These are phyloP conservation scores for Lepidochrysops patricia DNA, from an alignment of 2,888 invertebrate species.

Conservation along the genomic window DNA sequence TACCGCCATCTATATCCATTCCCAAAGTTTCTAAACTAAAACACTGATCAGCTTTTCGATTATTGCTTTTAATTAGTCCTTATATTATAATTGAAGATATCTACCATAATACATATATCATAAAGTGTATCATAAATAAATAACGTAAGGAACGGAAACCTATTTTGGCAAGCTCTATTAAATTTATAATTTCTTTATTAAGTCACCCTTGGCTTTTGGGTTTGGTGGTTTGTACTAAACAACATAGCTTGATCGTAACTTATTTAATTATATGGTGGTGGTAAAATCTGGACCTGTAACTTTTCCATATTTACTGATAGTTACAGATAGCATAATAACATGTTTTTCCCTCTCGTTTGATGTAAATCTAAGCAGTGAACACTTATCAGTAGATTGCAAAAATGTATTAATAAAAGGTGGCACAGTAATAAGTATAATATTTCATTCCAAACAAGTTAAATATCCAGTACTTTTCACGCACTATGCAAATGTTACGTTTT, in stretches of 20 bases:
- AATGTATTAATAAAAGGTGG: too few species aligned
- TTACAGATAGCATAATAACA: too few species aligned
- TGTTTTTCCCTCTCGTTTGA: too few species aligned
- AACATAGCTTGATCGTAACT: not conserved
- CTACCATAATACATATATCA: not conserved
- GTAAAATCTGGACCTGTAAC: too few species aligned
- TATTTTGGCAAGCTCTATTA: not conserved
- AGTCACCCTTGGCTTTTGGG: not conserved
- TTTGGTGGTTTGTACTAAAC: not conserved
- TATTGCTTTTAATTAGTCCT: not conserved
- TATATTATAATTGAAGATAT: not conserved
- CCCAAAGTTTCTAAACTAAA: conserved; percentile 59
- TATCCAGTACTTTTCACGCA: too few species aligned
- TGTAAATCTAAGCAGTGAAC: too few species aligned
- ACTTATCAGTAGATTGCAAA: too few species aligned
- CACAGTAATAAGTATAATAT: too few species aligned
- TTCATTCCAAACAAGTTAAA: too few species aligned
- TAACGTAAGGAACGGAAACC: conserved; percentile 12
- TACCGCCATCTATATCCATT: conserved; percentile 61
- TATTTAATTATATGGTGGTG: not conserved
- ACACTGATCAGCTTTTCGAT: conserved; percentile 27
- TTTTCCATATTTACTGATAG: too few species aligned
- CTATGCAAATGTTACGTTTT: too few species aligned
- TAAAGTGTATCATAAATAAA: conserved; percentile 8
- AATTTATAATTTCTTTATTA: not conserved